A percentile compares a stretch with the other conserved stretches of the same genome.
Conservation (phyloP, 2,888 invertebrate species). For the Parapristionchus giblindavisi region DNA sequence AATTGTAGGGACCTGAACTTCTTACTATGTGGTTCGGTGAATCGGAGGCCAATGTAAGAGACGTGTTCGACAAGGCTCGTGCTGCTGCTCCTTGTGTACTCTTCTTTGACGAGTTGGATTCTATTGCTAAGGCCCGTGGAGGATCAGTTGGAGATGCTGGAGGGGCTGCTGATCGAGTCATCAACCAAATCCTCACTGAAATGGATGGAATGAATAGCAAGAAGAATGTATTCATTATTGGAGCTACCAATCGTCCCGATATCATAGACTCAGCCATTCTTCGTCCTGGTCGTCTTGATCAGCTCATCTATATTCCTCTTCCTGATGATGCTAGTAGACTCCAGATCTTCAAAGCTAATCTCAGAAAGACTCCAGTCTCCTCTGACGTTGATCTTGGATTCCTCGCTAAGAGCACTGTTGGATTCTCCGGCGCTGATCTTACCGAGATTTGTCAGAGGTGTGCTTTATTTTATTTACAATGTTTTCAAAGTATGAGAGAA, state of each 20-base stretch:
- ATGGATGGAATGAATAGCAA: constrained; percentile 99
- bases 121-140: constrained; percentile 98
- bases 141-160: constrained; percentile 81
- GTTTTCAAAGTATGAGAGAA: too few relatives aligned
- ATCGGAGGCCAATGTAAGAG: constrained; percentile 98
- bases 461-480: constrained; percentile 8
- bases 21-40: constrained; percentile 99
- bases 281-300: constrained; percentile 96
- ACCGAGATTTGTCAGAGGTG: constrained; percentile 96
- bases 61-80: constrained; percentile 99
- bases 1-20: constrained; percentile 77
- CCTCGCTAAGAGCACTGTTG: constrained; percentile 80
- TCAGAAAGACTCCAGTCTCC: constrained; percentile 65
- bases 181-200: constrained; percentile 98
- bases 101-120: constrained; percentile 99
- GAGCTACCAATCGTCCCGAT: constrained; percentile 89
- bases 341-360: constrained; percentile 91
- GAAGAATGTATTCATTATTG: constrained; percentile 99
- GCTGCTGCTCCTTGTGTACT: constrained; percentile 98
- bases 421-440: constrained; percentile 97
- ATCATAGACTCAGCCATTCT: constrained; percentile 99
- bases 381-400: constrained; percentile 86
- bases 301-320: constrained; percentile 98
- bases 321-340: constrained; percentile 98
- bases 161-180: constrained; percentile 97